phyloP scores from a whole-genome alignment of 2,888 invertebrate species.

The Gibbula magus region DNA sequence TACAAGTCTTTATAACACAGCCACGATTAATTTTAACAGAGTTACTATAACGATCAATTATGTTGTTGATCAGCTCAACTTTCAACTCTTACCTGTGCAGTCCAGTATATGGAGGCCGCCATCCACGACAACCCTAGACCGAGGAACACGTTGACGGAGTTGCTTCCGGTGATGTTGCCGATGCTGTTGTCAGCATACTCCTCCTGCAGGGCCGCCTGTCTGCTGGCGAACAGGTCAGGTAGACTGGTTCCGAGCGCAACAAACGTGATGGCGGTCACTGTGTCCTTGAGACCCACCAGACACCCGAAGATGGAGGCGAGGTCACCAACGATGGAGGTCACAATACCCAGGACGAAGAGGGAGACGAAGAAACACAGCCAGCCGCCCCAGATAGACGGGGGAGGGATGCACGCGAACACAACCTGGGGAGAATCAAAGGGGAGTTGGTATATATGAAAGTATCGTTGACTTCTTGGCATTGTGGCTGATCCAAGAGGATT shows the following conservation, averaged over 20 bases:
- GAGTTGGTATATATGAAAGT: background rate
- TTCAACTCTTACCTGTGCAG: constrained; percentile 51
- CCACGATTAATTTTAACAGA: too few species aligned
- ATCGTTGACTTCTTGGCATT: background rate
- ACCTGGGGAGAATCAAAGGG: constrained; percentile 63
- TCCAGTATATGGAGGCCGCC: constrained; percentile 78
- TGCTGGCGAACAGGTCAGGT: constrained; percentile 80
- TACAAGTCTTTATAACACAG: too few species aligned
- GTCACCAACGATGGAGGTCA: constrained; percentile 80
- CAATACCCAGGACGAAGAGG: constrained; percentile 77
- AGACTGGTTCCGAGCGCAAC: constrained; percentile 79
- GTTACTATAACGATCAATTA: too few species aligned
- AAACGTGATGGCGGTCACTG: constrained; percentile 77
- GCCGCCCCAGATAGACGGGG: constrained; percentile 78
- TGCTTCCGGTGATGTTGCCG: constrained; percentile 81
- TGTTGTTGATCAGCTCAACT: too few species aligned
- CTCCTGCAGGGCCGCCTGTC: constrained; percentile 78
- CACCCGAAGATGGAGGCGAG: constrained; percentile 80
- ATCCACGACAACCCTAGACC: constrained; percentile 81
- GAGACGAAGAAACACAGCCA: constrained; percentile 80
- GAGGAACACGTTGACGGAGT: constrained; percentile 81
- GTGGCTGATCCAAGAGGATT: too few species aligned
- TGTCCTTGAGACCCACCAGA: constrained; percentile 78
- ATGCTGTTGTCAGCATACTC: constrained; percentile 80
- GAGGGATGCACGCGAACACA: constrained; percentile 78